Conservation (phyloP, 2,888 invertebrate genomes). For the Leptodirus hochenwartii region DNA sequence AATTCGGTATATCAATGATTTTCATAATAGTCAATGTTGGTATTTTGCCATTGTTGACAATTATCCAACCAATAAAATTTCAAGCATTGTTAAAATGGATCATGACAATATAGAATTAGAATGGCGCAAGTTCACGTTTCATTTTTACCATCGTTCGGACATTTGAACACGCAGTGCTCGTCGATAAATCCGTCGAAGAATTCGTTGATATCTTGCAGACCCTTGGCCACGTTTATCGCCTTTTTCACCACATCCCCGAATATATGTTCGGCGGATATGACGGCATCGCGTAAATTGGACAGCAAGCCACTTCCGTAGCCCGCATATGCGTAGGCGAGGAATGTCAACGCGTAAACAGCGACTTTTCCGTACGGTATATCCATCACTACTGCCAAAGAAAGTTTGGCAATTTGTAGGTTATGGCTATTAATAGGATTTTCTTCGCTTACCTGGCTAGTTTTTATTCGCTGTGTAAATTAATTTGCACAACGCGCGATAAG, state of each 20-base stretch:
- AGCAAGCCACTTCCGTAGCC: conserved; percentile 63
- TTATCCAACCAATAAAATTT: not conserved
- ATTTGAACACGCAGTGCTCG: conserved; percentile 60
- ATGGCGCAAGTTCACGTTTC: no score
- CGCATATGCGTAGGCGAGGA: conserved; percentile 61
- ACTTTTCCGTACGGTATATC: conserved; percentile 59
- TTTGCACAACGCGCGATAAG: no score
- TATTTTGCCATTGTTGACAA: conserved; percentile 1
- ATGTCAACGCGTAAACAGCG: conserved; percentile 54
- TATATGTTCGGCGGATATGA: conserved; percentile 59
- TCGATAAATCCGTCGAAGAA: conserved; percentile 73
- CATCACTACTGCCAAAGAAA: no score
- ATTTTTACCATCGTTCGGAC: conserved; percentile 46
- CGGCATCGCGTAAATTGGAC: conserved; percentile 57
- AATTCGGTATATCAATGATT: no score
- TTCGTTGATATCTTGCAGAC: conserved; percentile 58
- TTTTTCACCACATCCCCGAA: conserved; percentile 63
- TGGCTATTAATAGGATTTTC: no score
- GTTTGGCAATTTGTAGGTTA: no score
- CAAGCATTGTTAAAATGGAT: no score
- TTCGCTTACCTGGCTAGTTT: no score
- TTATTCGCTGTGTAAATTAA: no score
- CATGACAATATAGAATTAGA: conserved; percentile 1
- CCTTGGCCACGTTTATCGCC: conserved; percentile 52
- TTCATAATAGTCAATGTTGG: no score